phyloP scores from a whole-genome alignment of 1,140 invertebrate genomes.

The Caenorhabditis brenneri region DNA sequence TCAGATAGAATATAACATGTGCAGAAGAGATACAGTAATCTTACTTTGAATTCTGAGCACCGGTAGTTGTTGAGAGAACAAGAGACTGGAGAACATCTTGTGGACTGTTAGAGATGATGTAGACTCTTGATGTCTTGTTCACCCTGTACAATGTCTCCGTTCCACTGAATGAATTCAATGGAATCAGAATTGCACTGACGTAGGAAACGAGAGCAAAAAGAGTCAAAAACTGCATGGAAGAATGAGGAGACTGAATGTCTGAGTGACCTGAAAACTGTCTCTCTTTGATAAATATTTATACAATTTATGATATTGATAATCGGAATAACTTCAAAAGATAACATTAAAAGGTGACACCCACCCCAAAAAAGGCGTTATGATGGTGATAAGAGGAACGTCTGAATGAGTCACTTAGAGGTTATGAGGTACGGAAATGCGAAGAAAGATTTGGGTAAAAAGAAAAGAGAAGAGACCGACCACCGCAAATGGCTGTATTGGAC shows the following conservation, averaged over 20 bases:
- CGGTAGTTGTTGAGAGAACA: background rate
- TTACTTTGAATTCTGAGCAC: background rate
- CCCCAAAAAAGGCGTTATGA: background rate
- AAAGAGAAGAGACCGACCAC: background rate
- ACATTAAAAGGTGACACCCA: background rate
- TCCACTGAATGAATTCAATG: background rate
- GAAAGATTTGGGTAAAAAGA: constrained; percentile 13
- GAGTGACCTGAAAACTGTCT: background rate
- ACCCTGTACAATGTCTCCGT: background rate
- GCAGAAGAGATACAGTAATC: background rate
- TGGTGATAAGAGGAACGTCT: background rate
- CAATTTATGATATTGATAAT: background rate
- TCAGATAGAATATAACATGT: background rate
- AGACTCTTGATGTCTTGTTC: background rate
- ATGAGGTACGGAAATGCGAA: constrained; percentile 29
- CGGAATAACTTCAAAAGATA: background rate
- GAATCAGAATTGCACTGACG: background rate
- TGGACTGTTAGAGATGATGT: background rate
- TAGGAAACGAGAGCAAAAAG: background rate
- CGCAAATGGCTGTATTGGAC: background rate
- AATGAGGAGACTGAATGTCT: background rate
- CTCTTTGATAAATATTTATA: background rate
- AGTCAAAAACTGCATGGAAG: background rate
- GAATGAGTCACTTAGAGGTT: constrained; percentile 11
- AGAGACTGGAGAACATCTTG: background rate